These are phyloP conservation scores for Podarcis siculus DNA, from an alignment of 2,797 vertebrate species.

Conservation along the genomic window DNA sequence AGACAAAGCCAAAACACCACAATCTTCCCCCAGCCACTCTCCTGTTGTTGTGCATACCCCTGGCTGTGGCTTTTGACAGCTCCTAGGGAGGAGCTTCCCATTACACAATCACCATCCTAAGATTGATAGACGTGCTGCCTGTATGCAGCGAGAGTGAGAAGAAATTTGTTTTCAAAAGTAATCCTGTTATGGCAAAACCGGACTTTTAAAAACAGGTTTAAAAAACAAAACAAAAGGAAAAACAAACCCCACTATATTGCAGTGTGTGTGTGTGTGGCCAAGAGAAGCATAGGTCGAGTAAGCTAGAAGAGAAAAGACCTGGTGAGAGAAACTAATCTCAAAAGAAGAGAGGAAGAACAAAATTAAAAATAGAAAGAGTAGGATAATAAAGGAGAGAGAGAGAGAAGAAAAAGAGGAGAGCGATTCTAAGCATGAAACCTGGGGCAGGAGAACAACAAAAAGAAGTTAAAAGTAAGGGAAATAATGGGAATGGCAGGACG, in stretches of 20 bases:
- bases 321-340: neutral
- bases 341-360: neutral
- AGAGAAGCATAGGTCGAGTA: neutral
- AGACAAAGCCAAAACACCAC: constrained; percentile 27
- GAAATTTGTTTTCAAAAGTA: neutral
- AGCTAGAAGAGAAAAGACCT: neutral
- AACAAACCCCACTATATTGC: neutral
- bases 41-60: constrained; percentile 38
- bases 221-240: neutral
- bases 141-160: neutral
- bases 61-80: constrained; percentile 64
- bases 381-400: neutral
- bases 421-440: neutral
- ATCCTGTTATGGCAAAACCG: neutral
- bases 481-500: neutral
- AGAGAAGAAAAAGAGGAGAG: too few relatives aligned
- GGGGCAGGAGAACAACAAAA: too few relatives aligned
- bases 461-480: neutral
- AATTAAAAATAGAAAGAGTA: neutral
- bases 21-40: neutral
- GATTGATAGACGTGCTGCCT: neutral
- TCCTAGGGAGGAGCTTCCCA: constrained; percentile 42
- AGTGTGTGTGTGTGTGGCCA: too few relatives aligned
- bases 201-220: neutral
- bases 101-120: constrained; percentile 33